Conservation (phyloP, 2,888 invertebrate species). For the Archips xylosteana region DNA sequence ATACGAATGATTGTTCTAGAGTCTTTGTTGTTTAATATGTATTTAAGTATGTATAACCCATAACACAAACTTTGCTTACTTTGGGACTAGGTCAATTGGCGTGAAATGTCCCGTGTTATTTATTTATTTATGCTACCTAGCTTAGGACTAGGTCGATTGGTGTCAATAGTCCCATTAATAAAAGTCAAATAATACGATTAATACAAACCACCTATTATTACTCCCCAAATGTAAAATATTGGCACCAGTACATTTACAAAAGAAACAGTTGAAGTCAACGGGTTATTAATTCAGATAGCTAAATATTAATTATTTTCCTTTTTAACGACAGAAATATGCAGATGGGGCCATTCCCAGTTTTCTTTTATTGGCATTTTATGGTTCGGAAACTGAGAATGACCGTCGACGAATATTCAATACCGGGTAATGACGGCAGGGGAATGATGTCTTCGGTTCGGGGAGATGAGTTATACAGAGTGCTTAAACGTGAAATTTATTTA, state of each 20-base stretch:
- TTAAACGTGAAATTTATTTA: slow-evolving; percentile 7
- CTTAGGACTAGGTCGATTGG: too few species aligned
- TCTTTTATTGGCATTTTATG: slow-evolving; percentile 43
- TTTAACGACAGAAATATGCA: slow-evolving; percentile 42
- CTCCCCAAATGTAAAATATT: slow-evolving; percentile 8
- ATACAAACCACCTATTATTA: background rate
- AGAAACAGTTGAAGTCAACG: slow-evolving; percentile 42
- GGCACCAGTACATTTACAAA: slow-evolving; percentile 25
- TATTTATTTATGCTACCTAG: too few species aligned
- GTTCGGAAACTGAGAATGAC: slow-evolving; percentile 32
- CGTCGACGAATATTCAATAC: slow-evolving; percentile 37
- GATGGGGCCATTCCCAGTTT: slow-evolving; percentile 34
- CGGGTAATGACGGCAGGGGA: slow-evolving; percentile 25
- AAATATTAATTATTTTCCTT: slow-evolving; percentile 42
- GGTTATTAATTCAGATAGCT: slow-evolving; percentile 47
- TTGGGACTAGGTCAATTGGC: too few species aligned
- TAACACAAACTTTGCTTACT: too few species aligned
- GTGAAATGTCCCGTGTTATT: too few species aligned
- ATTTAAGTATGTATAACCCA: too few species aligned
- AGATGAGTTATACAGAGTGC: slow-evolving; percentile 10
- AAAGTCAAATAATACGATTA: background rate
- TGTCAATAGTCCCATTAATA: too few species aligned
- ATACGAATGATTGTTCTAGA: too few species aligned
- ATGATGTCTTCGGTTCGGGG: slow-evolving; percentile 21
- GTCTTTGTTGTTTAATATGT: too few species aligned